These are phyloP conservation scores for Tachystola acroxantha DNA, from an alignment of 2,888 invertebrate species.

Conservation along the genomic window DNA sequence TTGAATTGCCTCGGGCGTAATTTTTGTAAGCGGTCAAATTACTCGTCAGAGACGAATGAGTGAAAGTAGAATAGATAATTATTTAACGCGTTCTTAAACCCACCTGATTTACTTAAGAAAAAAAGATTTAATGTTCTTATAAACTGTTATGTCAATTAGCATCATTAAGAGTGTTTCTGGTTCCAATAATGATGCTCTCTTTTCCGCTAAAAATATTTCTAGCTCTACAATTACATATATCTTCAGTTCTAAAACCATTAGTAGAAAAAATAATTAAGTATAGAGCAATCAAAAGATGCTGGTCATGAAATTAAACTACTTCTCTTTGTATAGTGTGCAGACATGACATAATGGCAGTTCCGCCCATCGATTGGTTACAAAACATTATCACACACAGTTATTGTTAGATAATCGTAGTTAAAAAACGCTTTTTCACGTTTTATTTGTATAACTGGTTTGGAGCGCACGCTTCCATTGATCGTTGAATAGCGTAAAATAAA, in stretches of 20 bases:
- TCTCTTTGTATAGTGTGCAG: background rate
- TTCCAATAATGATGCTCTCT: too few species aligned
- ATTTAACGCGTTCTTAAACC: conserved; percentile 7
- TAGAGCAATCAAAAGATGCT: too few species aligned
- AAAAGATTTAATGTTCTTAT: background rate
- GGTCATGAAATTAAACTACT: too few species aligned
- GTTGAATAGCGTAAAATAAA: background rate
- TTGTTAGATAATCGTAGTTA: conserved; percentile 28
- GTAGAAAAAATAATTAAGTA: too few species aligned
- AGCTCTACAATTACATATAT: too few species aligned
- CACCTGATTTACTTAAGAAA: conserved; percentile 4
- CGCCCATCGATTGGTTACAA: conserved; percentile 21
- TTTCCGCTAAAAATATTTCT: too few species aligned
- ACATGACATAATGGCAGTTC: conserved; percentile 11
- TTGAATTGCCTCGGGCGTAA: conserved; percentile 12
- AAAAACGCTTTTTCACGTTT: conserved; percentile 20
- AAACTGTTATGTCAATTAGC: background rate
- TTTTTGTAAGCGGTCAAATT: conserved; percentile 34
- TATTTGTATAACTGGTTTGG: conserved; percentile 34
- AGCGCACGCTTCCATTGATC: conserved; percentile 15
- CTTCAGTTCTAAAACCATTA: too few species aligned
- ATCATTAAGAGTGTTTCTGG: background rate
- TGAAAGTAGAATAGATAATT: conserved; percentile 33
- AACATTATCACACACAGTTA: conserved; percentile 24
- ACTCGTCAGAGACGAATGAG: conserved; percentile 28